phyloP scores from a whole-genome alignment of 2,113 vertebrate genomes.

The Puntigrus tetrazona region DNA sequence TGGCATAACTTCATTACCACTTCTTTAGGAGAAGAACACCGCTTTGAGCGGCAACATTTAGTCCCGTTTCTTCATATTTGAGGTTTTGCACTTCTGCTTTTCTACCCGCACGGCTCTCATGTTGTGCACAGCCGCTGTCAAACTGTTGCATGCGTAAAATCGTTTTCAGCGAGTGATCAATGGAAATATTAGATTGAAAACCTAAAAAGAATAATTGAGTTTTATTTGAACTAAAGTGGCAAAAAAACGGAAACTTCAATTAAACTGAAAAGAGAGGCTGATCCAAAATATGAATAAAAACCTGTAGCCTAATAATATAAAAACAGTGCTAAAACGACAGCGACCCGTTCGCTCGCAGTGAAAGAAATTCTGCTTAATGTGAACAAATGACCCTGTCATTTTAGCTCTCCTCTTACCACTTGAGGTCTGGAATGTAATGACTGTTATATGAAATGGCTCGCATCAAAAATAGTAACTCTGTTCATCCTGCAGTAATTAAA shows the following conservation, averaged over 20 bases:
- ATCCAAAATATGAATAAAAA: neutral
- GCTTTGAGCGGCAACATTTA: neutral
- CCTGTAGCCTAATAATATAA: no score
- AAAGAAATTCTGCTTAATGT: neutral
- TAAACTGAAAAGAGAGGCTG: neutral
- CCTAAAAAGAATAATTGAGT: neutral
- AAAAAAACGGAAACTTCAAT: neutral
- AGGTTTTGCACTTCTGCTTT: neutral
- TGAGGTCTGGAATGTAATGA: conserved; percentile 19
- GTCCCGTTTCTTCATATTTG: neutral
- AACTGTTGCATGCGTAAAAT: neutral
- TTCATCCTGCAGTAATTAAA: neutral
- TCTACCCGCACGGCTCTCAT: neutral
- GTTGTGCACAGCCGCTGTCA: neutral
- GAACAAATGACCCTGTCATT: conserved; percentile 31
- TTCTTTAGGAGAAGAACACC: neutral
- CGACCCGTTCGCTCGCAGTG: neutral
- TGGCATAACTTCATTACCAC: neutral
- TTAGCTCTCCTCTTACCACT: neutral
- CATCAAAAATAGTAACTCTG: conserved; percentile 22
- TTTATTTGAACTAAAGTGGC: neutral
- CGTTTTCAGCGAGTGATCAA: neutral
- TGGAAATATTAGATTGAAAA: neutral
- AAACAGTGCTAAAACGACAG: neutral
- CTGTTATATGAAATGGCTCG: neutral